These are phyloP conservation scores for Porites cylindrica DNA, from an alignment of 92 coral and sea anemone genomes.

Conservation along the genomic window DNA sequence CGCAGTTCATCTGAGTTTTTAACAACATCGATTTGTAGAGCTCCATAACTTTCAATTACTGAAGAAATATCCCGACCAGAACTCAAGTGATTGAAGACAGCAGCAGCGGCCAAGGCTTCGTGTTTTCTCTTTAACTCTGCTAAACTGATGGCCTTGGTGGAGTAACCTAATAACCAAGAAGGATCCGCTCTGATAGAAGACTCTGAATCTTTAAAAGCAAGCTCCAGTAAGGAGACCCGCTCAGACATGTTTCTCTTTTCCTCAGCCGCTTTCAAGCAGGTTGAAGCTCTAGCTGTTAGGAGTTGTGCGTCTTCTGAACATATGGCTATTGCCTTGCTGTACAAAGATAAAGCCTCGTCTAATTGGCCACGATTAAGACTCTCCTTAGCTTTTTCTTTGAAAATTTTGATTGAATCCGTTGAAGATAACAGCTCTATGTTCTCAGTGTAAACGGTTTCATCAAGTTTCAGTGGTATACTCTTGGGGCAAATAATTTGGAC, in stretches of 20 bases:
- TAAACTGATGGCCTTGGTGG: neutral
- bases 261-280: conserved; percentile 1
- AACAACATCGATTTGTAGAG: neutral
- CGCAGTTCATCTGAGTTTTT: conserved; percentile 2
- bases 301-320: conserved; percentile 22
- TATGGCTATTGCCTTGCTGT: neutral
- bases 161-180: conserved; percentile 4
- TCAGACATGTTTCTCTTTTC: neutral
- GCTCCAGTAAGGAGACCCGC: neutral
- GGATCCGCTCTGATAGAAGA: conserved; percentile 4
- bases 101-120: conserved; percentile 17
- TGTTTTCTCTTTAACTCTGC: neutral
- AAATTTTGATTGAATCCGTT: neutral
- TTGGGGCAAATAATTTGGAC: neutral
- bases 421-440: conserved; percentile 9
- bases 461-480: neutral
- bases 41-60: neutral
- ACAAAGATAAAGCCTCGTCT: neutral
- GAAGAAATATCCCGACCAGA: conserved; percentile 7
- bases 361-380: neutral
- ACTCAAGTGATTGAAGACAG: conserved; percentile 22
- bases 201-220: neutral
- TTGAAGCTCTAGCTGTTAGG: conserved; percentile 16
- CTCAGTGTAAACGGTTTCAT: conserved; percentile 10
- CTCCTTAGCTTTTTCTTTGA: neutral